A percentile compares a stretch with the other conserved stretches of the same genome.
phyloP scores from a whole-genome alignment of 2,113 vertebrate genomes.

The Vanacampus margaritifer region DNA sequence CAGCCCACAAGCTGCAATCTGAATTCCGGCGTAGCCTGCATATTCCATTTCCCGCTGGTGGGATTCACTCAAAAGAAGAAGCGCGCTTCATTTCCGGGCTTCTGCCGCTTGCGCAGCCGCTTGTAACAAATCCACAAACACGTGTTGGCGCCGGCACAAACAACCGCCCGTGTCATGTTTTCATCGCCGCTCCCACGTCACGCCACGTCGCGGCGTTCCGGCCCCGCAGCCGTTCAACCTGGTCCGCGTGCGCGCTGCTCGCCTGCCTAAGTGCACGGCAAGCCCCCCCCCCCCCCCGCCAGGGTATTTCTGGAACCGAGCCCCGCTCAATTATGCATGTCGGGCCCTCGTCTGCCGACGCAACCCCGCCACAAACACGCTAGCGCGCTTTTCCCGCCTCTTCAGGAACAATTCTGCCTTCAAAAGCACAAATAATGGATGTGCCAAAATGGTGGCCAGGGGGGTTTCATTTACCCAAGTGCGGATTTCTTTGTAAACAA shows the following conservation, averaged over 20 bases:
- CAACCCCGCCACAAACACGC: background rate
- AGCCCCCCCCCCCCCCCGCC: conserved; percentile 27
- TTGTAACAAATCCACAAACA: background rate
- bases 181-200: background rate
- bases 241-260: conserved; percentile 46
- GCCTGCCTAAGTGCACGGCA: conserved; percentile 2
- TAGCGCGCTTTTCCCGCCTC: background rate
- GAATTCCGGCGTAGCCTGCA: too few species aligned
- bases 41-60: too few species aligned
- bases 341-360: conserved; percentile 31
- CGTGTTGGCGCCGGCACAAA: conserved; percentile 18
- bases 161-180: conserved; percentile 33
- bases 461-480: background rate
- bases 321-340: conserved; percentile 62
- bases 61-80: too few species aligned
- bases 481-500: background rate
- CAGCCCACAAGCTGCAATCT: too few species aligned
- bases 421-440: background rate
- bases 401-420: background rate
- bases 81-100: too few species aligned
- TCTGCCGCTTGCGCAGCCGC: background rate
- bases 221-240: conserved; percentile 28
- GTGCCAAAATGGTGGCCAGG: background rate
- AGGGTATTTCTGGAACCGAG: conserved; percentile 54
- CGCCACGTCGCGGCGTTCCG: too few species aligned